Percentiles rank a stretch among this genome's conserved stretches.
These are phyloP conservation scores for Psammodynastes pulverulentus DNA, from an alignment of 2,113 vertebrate genomes.

Conservation along the genomic window DNA sequence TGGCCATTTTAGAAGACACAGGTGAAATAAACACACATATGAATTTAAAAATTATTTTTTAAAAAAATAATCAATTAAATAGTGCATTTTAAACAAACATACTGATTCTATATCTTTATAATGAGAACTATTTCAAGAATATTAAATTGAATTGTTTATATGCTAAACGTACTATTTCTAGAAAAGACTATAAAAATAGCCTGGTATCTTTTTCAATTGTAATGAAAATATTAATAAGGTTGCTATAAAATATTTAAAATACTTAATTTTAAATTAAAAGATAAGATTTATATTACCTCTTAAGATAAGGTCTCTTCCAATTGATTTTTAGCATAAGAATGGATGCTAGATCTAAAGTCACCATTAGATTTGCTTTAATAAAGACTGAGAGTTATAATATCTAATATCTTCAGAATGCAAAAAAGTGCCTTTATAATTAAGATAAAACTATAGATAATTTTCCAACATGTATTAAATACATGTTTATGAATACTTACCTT, in stretches of 20 bases:
- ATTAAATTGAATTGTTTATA: not conserved
- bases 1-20: not conserved
- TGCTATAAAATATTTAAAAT: not conserved
- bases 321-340: not conserved
- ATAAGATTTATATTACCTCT: not conserved
- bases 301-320: not conserved
- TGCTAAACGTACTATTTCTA: not conserved
- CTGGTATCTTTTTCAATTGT: not conserved
- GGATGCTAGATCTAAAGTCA: not conserved
- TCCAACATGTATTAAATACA: not conserved
- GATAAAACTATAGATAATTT: not conserved
- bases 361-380: not conserved
- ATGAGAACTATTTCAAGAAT: not conserved
- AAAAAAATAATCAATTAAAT: not conserved
- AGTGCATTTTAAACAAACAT: not conserved
- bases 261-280: not conserved
- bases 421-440: not conserved
- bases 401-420: not conserved
- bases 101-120: not conserved
- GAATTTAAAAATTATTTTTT: not conserved
- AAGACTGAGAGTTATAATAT: not conserved
- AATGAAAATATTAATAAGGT: not conserved
- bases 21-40: not conserved
- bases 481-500: conserved; percentile 76
- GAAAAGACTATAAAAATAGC: not conserved